These are phyloP conservation scores for Glossophaga mutica DNA, from an alignment of 2,797 vertebrate species.

Conservation along the genomic window DNA sequence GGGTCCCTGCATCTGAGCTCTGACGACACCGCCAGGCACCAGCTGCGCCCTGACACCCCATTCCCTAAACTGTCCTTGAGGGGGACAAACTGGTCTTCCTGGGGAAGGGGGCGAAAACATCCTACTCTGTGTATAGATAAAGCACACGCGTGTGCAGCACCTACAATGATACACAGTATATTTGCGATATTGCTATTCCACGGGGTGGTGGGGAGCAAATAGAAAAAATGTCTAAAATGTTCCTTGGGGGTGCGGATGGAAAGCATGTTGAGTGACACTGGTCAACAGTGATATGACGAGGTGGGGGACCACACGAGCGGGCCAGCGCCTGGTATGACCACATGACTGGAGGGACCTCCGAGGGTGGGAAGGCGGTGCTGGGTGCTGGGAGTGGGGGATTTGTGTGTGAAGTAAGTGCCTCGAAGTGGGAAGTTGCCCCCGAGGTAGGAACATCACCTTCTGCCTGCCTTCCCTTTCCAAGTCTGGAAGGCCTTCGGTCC, in stretches of 20 bases:
- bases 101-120: neutral
- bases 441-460: too few relatives aligned
- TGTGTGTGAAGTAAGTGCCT: fast-evolving
- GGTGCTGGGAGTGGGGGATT: too few relatives aligned
- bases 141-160: neutral
- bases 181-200: neutral
- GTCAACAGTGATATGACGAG: fast-evolving
- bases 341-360: fast-evolving
- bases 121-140: neutral
- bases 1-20: fast-evolving
- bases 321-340: fast-evolving
- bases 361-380: fast-evolving
- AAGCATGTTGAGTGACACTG: too few relatives aligned
- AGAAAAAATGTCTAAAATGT: neutral
- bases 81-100: neutral
- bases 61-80: neutral
- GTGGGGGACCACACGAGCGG: neutral
- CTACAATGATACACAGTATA: fast-evolving
- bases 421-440: neutral
- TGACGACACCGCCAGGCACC: fast-evolving
- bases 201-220: neutral
- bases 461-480: too few relatives aligned
- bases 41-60: fast-evolving
- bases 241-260: too few relatives aligned
- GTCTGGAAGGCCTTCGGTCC: neutral